Base-by-base conservation (phyloP, 1,140 invertebrate genomes). In the Xylocopa sonorina region DNA sequence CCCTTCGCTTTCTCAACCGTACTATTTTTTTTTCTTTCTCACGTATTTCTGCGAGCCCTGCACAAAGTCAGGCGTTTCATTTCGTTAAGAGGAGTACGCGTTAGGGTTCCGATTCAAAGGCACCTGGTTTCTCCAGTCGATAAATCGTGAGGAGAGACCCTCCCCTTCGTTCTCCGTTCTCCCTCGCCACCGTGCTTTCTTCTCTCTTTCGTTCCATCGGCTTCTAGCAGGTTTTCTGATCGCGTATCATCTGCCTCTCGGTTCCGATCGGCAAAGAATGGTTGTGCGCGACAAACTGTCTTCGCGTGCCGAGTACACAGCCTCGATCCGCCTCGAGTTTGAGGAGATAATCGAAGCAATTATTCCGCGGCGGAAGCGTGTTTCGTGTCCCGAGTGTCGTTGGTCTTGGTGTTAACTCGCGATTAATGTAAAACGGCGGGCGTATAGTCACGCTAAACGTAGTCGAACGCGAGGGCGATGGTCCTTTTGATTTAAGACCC, bases 31-130 rank as follows among this genome's bases (percentile, higher is more conserved):
- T 53, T 48, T 29, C 43, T 62, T 67, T 71, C 46, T 53, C 69
- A 58, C 57, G 58, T 58, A 63, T 64, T 72, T 50, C 24, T 29
- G 60, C 34, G 64, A 32, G 66, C 62, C 34, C 81, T 57, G 69
- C 64, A 29, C 43, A 78, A 84, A 76, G 71, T 84, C 73, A 60
- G 32, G 29, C 72, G 57, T 78, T 86, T 76, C 82, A 83, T 81
- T 86, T 86, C 80, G 60, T 78, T 84, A 81, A 84, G 50, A 85
- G 83, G 48, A 64, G 60, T 32, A 57, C 27, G 81, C 81, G 76
- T 66, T 60, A 34, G 55, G 83, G 66, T 67, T 53, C 27, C 81
- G 81, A 83, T 75, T 84, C 69, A 80, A 85, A 85, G 72, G 71
- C 72, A 84, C 67, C 81, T 75, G 71, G 77, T 77, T 85, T 73